Evolutionary conservation across 1,140 invertebrate genomes (phyloP).

Genomic region (Solen grandis): DNA sequence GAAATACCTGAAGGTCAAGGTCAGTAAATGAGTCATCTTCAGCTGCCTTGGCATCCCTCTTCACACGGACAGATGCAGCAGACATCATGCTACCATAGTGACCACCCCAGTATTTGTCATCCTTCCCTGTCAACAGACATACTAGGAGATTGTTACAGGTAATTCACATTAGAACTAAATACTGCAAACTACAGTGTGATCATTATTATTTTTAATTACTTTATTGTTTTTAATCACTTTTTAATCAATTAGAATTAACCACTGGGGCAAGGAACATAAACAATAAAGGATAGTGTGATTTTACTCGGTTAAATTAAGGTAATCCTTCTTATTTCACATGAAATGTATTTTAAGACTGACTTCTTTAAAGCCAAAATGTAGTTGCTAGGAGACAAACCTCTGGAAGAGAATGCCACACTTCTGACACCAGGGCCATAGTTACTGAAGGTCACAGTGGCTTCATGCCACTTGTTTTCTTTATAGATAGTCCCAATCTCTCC

Average conservation of each 20-base stretch:
- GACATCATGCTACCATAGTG: conserved; percentile 66
- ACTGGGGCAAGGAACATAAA: too few relatives aligned
- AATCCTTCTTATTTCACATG: too few relatives aligned
- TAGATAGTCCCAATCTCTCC: conserved; percentile 62
- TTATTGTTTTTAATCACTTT: too few relatives aligned
- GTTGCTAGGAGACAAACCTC: too few relatives aligned
- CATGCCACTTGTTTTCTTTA: conserved; percentile 57
- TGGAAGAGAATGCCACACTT: conserved; percentile 56
- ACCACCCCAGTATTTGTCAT: conserved; percentile 72
- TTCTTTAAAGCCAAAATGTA: too few relatives aligned
- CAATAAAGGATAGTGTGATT: too few relatives aligned
- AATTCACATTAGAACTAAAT: too few relatives aligned
- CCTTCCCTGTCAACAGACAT: conserved; percentile 60
- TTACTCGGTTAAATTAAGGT: too few relatives aligned
- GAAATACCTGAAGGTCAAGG: conserved; percentile 43
- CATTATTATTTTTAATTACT: too few relatives aligned
- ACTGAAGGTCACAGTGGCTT: conserved; percentile 55
- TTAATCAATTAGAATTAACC: too few relatives aligned
- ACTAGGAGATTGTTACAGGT: background rate
- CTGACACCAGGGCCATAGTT: conserved; percentile 65
- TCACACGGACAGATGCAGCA: conserved; percentile 61
- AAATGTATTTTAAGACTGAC: too few relatives aligned
- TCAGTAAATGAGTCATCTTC: conserved; percentile 62
- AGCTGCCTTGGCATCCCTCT: conserved; percentile 60
- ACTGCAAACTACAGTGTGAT: too few relatives aligned